Conservation (phyloP, 2,113 vertebrate species). For the Polypterus bichir region DNA sequence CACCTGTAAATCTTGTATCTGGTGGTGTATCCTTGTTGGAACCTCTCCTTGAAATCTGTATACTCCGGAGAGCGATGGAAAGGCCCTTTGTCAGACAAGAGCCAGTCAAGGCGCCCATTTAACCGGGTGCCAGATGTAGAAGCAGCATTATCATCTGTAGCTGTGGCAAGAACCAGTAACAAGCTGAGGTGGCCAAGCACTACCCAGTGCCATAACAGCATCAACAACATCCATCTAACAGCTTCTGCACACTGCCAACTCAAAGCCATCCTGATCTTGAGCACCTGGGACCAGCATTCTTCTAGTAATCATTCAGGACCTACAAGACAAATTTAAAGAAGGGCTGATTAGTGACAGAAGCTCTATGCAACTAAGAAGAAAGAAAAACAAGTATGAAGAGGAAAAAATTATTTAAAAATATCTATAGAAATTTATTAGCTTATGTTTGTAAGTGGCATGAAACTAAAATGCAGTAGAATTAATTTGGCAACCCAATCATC, state of each 20-base stretch:
- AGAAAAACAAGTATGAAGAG: too few species aligned
- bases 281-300: slow-evolving; percentile 89
- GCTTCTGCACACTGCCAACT: slow-evolving; percentile 55
- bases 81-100: slow-evolving; percentile 86
- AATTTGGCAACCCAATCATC: too few species aligned
- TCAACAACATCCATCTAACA: slow-evolving; percentile 54
- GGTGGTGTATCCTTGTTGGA: slow-evolving; percentile 90
- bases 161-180: slow-evolving; percentile 56
- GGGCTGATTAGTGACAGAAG: slow-evolving; percentile 7
- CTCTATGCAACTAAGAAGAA: neutral
- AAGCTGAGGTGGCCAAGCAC: slow-evolving; percentile 51
- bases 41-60: slow-evolving; percentile 82
- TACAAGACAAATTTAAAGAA: slow-evolving; percentile 22
- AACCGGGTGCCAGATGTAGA: slow-evolving; percentile 36
- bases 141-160: slow-evolving; percentile 68
- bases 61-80: slow-evolving; percentile 90
- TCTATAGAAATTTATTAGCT: too few species aligned
- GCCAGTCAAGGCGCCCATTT: slow-evolving; percentile 77
- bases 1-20: slow-evolving; percentile 98
- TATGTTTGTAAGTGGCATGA: too few species aligned
- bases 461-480: too few species aligned
- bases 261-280: slow-evolving; percentile 89
- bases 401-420: too few species aligned
- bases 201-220: slow-evolving; percentile 51
- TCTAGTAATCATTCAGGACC: slow-evolving; percentile 77